A percentile compares a stretch with the other conserved stretches of the same genome.
These are phyloP conservation scores for Blastomussa wellsi DNA, from an alignment of 92 coral and sea anemone genomes.

Conservation along the genomic window DNA sequence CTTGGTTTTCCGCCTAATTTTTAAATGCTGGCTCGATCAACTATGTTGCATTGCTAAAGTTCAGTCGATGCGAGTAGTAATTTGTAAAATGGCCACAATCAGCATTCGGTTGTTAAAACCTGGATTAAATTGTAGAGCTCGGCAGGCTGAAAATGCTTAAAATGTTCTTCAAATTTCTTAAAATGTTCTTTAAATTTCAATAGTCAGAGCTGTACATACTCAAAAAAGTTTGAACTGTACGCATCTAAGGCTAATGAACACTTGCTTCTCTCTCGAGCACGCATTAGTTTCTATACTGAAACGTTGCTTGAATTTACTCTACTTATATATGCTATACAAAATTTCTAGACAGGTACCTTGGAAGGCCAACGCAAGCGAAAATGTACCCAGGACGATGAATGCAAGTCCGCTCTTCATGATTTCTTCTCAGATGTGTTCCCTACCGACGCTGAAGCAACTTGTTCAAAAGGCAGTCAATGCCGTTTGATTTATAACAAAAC, in stretches of 20 bases:
- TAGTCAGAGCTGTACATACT: too few species aligned
- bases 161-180: too few species aligned
- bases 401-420: neutral
- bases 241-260: too few species aligned
- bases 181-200: too few species aligned
- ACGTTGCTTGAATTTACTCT: too few species aligned
- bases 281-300: too few species aligned
- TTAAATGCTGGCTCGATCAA: neutral
- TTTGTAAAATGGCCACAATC: neutral
- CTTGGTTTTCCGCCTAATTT: neutral
- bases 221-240: too few species aligned
- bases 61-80: too few species aligned
- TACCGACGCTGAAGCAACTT: neutral
- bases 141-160: too few species aligned
- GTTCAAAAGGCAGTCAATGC: neutral
- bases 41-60: too few species aligned
- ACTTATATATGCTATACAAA: neutral
- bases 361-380: neutral
- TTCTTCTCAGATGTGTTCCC: neutral
- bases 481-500: neutral
- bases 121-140: too few species aligned
- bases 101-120: neutral
- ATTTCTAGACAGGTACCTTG: neutral
- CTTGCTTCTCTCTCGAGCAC: too few species aligned
- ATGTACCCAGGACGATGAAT: neutral